These are phyloP conservation scores for Hyphantria cunea DNA, from an alignment of 1,140 invertebrate species.

Conservation along the genomic window DNA sequence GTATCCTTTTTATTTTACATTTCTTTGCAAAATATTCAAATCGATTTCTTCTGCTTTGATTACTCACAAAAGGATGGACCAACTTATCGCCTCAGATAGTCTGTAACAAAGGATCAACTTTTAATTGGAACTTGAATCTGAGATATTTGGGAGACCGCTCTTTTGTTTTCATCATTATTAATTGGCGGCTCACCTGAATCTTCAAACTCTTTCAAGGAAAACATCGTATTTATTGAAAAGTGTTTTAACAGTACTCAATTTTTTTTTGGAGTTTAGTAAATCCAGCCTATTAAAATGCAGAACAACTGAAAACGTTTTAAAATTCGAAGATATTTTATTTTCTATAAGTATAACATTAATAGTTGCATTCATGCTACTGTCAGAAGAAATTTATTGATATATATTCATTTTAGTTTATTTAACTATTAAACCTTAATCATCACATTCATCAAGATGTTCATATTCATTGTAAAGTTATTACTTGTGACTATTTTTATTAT, in stretches of 20 bases:
- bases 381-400: too few relatives aligned
- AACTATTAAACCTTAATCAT: too few relatives aligned
- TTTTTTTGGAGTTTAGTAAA: background rate
- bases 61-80: conserved; percentile 40
- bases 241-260: background rate
- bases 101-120: conserved; percentile 52
- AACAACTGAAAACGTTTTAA: too few relatives aligned
- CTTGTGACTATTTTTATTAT: too few relatives aligned
- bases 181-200: conserved; percentile 39
- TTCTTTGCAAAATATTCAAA: conserved; percentile 2
- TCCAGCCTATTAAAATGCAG: too few relatives aligned
- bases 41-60: conserved; percentile 1
- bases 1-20: background rate
- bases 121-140: conserved; percentile 59
- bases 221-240: background rate
- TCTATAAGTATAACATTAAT: too few relatives aligned
- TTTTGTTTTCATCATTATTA: conserved; percentile 44
- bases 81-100: conserved; percentile 44
- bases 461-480: too few relatives aligned
- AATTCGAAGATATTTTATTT: too few relatives aligned
- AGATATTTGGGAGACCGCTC: conserved; percentile 39
- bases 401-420: too few relatives aligned
- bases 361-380: too few relatives aligned
- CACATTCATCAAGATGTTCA: too few relatives aligned
- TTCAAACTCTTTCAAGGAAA: conserved; percentile 9